These are phyloP conservation scores for Julus scandinavius DNA, from an alignment of 2,888 invertebrate species.

Conservation along the genomic window DNA sequence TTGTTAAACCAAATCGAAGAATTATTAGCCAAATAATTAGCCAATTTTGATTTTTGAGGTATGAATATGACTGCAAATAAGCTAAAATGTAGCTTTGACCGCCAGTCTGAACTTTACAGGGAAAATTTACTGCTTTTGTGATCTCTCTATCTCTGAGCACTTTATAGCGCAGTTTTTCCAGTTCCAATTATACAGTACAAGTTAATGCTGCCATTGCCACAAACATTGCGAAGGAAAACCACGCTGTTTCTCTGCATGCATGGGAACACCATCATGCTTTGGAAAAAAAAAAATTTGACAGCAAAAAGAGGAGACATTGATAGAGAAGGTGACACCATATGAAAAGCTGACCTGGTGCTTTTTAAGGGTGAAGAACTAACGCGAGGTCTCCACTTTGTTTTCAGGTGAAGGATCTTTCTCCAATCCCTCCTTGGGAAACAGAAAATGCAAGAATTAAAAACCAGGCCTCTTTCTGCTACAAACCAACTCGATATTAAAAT, in stretches of 20 bases:
- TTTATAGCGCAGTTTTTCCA: background rate
- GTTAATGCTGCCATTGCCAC: background rate
- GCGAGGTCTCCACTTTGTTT: constrained; percentile 50
- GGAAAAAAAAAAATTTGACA: background rate
- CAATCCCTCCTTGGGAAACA: constrained; percentile 51
- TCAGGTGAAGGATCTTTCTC: constrained; percentile 52
- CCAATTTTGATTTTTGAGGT: too few species aligned
- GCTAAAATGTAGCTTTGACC: too few species aligned
- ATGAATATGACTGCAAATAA: too few species aligned
- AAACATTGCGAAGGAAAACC: background rate
- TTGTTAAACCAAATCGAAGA: too few species aligned
- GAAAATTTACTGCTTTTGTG: background rate
- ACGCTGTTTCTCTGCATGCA: background rate
- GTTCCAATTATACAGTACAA: background rate
- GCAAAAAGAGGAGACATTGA: constrained; percentile 3
- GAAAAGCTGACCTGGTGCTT: constrained; percentile 52
- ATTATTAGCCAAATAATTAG: too few species aligned
- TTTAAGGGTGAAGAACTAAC: constrained; percentile 52
- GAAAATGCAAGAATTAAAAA: constrained; percentile 33
- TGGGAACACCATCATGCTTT: constrained; percentile 35
- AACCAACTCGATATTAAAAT: background rate
- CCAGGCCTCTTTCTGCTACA: background rate
- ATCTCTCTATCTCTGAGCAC: background rate
- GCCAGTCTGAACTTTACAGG: too few species aligned
- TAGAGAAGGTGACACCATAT: constrained; percentile 50